A percentile compares a stretch with the other conserved stretches of the same genome.
phyloP scores from a whole-genome alignment of 2,113 vertebrate genomes.

The Cyanistes caeruleus region DNA sequence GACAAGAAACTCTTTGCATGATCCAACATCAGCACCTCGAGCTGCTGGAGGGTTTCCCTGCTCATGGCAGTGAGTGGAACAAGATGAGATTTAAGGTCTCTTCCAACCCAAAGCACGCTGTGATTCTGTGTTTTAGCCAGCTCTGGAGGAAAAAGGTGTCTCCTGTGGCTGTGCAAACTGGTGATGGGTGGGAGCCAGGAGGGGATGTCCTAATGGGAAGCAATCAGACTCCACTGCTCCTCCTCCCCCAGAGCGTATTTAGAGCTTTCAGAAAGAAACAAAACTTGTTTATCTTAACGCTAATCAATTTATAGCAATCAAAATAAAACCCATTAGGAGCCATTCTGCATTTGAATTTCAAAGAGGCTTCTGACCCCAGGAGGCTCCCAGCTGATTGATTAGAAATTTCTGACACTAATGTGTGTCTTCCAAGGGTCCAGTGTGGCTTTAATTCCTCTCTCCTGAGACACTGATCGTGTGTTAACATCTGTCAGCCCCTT shows the following conservation, averaged over 20 bases:
- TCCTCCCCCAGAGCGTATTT: conserved; percentile 56
- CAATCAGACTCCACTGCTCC: conserved; percentile 6
- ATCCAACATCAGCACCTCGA: background rate
- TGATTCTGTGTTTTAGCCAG: background rate
- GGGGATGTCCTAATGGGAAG: background rate
- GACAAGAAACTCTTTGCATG: background rate
- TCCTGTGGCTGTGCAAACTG: background rate
- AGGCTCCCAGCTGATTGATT: conserved; percentile 76
- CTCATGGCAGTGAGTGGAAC: background rate
- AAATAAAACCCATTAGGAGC: conserved; percentile 78
- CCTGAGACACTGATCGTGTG: conserved; percentile 65
- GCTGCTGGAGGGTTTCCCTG: too few species aligned
- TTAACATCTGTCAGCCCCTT: conserved; percentile 74
- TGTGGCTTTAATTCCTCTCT: conserved; percentile 63
- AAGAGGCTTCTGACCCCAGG: conserved; percentile 69
- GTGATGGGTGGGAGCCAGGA: background rate
- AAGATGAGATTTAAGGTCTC: background rate
- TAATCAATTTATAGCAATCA: conserved; percentile 79
- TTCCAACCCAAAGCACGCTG: background rate
- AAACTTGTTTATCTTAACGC: conserved; percentile 63
- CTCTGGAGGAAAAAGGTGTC: background rate
- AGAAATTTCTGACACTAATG: conserved; percentile 81
- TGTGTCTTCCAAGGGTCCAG: conserved; percentile 61
- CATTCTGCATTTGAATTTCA: conserved; percentile 65
- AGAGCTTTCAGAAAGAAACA: conserved; percentile 59